Evolutionary conservation across 2,888 invertebrate species (phyloP), one percentile per base, ranked within the genome.

Genomic region (Caenorhabditis macrosperma): DNA sequence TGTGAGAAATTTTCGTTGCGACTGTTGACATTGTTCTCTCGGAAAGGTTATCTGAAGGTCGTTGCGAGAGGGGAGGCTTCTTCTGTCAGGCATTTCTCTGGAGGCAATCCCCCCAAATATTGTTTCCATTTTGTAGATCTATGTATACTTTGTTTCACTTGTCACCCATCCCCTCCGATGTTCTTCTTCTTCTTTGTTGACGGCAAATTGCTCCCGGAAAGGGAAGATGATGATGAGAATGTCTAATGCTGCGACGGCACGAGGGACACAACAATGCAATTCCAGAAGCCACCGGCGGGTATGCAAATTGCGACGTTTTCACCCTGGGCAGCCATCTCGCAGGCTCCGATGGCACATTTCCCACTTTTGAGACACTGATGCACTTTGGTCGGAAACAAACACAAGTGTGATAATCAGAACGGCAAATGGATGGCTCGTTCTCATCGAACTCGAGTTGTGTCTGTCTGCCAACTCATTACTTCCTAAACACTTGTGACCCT

Each of bases 371-470:
- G n/a, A 2, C n/a, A 17, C 17, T 44, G 17, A 44, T 17, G 30
- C 28, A 54, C 52, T 54, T 30, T 54, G n/a, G 1, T 50, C 24
- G 4, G 35, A 22, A 22, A 30, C 24, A 33, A 57, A 57, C 22
- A 57, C 10, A 38, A 57, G 57, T 57, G 57, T 57, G 57, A 57
- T 57, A 57, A 57, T 57, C 57, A 10, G 22, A 0, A 22, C 2
- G 6, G 30, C n/a, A 57, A 38, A 57, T 38, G 17, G 20, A 41
- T 12, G 10, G 48, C 33, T 50, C 50, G 6, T 50, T 50, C 24
- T 9, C 22, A 5, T 20, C 15, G 24, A 50, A 50, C 26, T 50
- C 26, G 26, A 24, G 22, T 50, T 50, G 15, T n/a, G n/a, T 22
- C 26, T 50, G 44, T 44, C 44, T 44, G 5, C 44, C 17, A 2